Conservation (phyloP, 2,888 invertebrate genomes). For the Pheosia gnoma region DNA sequence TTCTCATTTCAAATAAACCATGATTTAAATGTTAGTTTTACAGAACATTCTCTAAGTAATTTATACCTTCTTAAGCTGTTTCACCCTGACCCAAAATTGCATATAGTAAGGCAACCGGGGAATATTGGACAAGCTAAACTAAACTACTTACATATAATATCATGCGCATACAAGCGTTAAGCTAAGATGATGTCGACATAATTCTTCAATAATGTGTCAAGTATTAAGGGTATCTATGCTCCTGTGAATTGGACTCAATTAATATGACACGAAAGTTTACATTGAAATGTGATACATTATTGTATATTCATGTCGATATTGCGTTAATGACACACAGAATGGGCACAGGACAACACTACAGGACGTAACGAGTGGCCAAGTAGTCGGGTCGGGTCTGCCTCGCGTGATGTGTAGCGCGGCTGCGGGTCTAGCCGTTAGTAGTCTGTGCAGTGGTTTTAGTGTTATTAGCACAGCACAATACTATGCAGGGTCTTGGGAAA, state of each 20-base stretch:
- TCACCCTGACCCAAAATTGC: not conserved
- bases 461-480: constrained; percentile 53
- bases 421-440: constrained; percentile 39
- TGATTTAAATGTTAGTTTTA: too few species aligned
- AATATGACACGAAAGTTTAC: not conserved
- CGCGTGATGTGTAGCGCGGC: constrained; percentile 39
- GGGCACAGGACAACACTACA: constrained; percentile 63
- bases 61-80: not conserved
- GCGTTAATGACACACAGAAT: constrained; percentile 10
- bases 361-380: constrained; percentile 36
- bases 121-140: constrained; percentile 16
- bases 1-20: too few species aligned
- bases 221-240: not conserved
- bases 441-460: constrained; percentile 49
- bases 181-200: constrained; percentile 1
- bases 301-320: not conserved
- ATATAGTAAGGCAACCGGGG: not conserved
- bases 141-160: constrained; percentile 15
- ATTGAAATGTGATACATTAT: not conserved
- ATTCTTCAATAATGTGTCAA: not conserved
- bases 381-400: constrained; percentile 29
- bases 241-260: not conserved
- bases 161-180: constrained; percentile 25
- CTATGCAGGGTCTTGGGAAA: constrained; percentile 16
- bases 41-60: not conserved